Evolutionary conservation across 92 coral and sea anemone genomes (phyloP), one percentile per base, ranked within the genome.

Genomic region (Paramuricea clavata): DNA sequence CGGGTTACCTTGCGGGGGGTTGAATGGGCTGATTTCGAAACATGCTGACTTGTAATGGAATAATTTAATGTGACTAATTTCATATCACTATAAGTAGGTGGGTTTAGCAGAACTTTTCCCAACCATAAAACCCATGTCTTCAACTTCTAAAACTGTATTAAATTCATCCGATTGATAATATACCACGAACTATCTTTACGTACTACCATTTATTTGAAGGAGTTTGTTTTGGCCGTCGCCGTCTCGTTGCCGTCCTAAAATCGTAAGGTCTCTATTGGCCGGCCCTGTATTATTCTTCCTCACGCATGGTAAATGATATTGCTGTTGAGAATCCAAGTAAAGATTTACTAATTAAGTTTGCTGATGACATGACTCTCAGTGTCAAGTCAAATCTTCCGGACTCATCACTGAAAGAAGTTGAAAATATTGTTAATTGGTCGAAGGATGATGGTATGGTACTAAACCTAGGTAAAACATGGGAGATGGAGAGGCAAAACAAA

Each of bases 251-350:
- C n/a, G n/a, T n/a, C n/a, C n/a, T n/a, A n/a, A n/a, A n/a, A n/a
- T n/a, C n/a, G n/a, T n/a, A n/a, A n/a, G n/a, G n/a, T n/a, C n/a
- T n/a, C n/a, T n/a, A n/a, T n/a, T n/a, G n/a, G n/a, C n/a, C n/a
- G 39, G 90, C 82, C n/a, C 90, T 89, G 28, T 26, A 84, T 34
- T 61, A 77, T 35, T 85, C 85, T 64, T 85, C 90, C 49, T n/a
- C n/a, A n/a, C 35, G 86, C 19, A 78, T 81, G 79, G 50, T 86
- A 7, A 86, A 80, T 74, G 87, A 90, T 39, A 75, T 90, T 0
- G 68, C 43, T 39, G 61, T 83, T 15, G 88, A 34, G 21, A 47
- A 74, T 28, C 23, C 36, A 28, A 74, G 19, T 74, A 50, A 25
- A 87, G 59, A 32, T 12, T 19, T 65, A 28, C 72, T 65, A 30